These are phyloP conservation scores for Hemibagrus guttatus DNA, from an alignment of 2,797 vertebrate species.

Conservation along the genomic window DNA sequence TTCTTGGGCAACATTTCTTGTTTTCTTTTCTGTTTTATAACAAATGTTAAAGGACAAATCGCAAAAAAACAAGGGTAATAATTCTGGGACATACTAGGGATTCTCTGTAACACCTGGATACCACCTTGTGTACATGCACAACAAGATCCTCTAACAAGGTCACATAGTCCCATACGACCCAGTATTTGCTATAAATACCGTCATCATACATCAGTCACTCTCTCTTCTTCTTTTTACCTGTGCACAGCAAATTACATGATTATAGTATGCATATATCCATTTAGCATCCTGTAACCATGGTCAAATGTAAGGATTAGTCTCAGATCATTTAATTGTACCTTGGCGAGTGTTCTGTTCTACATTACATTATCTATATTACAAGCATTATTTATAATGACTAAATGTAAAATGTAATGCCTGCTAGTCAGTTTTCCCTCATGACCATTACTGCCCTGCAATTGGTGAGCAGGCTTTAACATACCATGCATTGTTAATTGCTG, in stretches of 20 bases:
- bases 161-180: not conserved
- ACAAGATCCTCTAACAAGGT: not conserved
- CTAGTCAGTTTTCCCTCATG: not conserved
- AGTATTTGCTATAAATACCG: not conserved
- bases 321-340: not conserved
- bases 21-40: not conserved
- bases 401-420: too few relatives aligned
- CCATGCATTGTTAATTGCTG: not conserved
- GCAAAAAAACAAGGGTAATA: not conserved
- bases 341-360: not conserved
- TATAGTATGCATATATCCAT: not conserved
- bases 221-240: too few relatives aligned
- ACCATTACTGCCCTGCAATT: not conserved
- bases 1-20: not conserved
- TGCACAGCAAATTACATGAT: not conserved
- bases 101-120: constrained; percentile 1
- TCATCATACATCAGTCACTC: not conserved
- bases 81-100: not conserved
- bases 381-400: not conserved
- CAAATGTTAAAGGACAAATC: not conserved
- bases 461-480: not conserved
- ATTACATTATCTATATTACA: not conserved
- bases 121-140: not conserved
- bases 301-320: not conserved
- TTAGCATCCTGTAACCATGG: not conserved